Conservation (phyloP, 2,113 vertebrate genomes). For the Tachuris rubrigastra region DNA sequence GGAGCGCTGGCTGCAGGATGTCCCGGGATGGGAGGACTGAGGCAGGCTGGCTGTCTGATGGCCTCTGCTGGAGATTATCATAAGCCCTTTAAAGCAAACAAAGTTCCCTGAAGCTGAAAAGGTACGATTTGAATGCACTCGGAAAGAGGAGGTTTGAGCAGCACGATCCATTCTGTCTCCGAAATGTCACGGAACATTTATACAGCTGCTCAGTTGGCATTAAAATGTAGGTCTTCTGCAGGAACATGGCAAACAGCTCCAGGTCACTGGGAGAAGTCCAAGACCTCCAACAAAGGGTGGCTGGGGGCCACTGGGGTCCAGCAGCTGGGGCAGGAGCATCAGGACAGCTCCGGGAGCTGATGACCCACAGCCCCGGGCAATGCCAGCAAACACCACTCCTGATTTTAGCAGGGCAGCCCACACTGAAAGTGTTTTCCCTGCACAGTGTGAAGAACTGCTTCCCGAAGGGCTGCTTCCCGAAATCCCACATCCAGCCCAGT, state of each 20-base stretch:
- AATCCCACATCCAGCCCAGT: neutral
- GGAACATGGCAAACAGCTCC: neutral
- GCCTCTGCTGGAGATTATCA: conserved; percentile 42
- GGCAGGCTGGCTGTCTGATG: conserved; percentile 35
- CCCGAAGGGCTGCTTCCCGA: neutral
- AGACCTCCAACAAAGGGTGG: neutral
- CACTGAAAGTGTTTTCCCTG: neutral
- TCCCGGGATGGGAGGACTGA: conserved; percentile 6
- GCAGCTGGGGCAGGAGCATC: neutral
- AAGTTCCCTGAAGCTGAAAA: conserved; percentile 47
- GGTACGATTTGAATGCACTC: conserved; percentile 29
- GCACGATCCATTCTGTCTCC: conserved; percentile 5
- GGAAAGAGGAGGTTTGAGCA: conserved; percentile 34
- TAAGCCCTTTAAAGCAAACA: conserved; percentile 64
- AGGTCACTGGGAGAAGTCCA: conserved; percentile 28
- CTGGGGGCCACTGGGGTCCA: neutral
- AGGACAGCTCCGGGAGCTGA: neutral
- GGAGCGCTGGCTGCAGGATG: neutral
- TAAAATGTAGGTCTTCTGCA: conserved; percentile 35
- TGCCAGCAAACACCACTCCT: fast-evolving
- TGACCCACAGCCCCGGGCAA: neutral
- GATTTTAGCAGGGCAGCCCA: neutral
- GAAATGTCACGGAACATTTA: conserved; percentile 52
- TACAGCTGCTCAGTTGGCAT: conserved; percentile 62
- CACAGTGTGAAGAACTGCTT: fast-evolving